Evolutionary conservation across 2,113 vertebrate species (phyloP).

Genomic region (Macrotus californicus): DNA sequence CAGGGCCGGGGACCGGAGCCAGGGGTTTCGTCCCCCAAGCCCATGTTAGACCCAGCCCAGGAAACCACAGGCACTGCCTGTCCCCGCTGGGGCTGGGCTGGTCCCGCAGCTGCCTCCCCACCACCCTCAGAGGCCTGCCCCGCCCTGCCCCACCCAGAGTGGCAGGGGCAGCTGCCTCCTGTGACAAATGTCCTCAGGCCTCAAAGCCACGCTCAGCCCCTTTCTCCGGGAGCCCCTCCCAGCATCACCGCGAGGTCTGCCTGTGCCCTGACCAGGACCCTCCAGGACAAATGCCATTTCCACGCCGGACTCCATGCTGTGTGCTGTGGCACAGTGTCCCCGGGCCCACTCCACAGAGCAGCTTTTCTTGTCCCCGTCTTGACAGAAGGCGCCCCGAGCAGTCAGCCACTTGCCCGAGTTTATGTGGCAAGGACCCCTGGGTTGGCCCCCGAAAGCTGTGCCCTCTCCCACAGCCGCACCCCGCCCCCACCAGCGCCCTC

Average conservation of each 20-base stretch:
- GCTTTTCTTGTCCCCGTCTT: fast-evolving
- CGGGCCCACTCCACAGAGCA: fast-evolving
- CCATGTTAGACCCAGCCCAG: background rate
- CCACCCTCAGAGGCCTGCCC: background rate
- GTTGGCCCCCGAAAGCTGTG: fast-evolving
- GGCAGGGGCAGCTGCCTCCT: slow-evolving; percentile 55
- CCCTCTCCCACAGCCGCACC: background rate
- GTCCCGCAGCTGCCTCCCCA: slow-evolving; percentile 42
- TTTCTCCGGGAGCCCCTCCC: background rate
- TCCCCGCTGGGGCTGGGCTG: background rate
- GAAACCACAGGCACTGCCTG: background rate
- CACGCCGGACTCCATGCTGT: fast-evolving
- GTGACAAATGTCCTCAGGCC: slow-evolving; percentile 30
- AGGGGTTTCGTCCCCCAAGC: fast-evolving
- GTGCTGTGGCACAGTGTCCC: fast-evolving
- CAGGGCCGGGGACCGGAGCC: fast-evolving
- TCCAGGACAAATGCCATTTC: background rate
- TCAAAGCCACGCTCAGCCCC: background rate
- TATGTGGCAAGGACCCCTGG: fast-evolving
- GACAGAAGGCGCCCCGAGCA: background rate
- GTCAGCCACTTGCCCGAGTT: background rate
- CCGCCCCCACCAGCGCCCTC: fast-evolving
- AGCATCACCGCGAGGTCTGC: background rate
- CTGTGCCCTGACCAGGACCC: fast-evolving
- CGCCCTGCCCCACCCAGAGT: background rate